Evolutionary conservation across 2,888 invertebrate species (phyloP), one percentile per base, ranked within the genome.

Genomic region (Druceiella hillmani): DNA sequence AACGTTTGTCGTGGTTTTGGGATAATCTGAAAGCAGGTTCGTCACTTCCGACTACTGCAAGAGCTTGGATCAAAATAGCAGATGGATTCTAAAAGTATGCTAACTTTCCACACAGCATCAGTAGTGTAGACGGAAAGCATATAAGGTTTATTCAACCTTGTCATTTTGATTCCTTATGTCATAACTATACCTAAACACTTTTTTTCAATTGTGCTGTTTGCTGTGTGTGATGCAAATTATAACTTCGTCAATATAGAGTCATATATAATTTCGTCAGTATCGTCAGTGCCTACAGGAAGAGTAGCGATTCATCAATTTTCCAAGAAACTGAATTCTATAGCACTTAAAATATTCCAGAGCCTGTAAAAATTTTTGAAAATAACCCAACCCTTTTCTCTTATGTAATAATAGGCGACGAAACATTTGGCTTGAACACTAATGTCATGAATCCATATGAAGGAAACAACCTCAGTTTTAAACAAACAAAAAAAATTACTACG

Each of bases 21-120:
- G 32, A 38, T 34, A 41, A 44, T 20, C 31, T 45, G 24, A 32
- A 38, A 46, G 35, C 36, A 38, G 43, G 34, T 41, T 37, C 29
- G 30, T 28, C 36, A 41, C 35, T 45, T 26, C 42, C 41, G 30
- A 17, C 36, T 15, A 33, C 40, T 28, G 39, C 38, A 27, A 30
- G 33, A 17, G 35, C 33, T 32, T 50, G 47, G 51, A 29, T 33
- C 36, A 40, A 40, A 38, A 47, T 49, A 36, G 47, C 49, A 33
- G 24, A 42, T 37, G 49, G 43, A 31, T 53, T 52, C 36, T 44
- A 48, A 38, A 46, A 40, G 33, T 36, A 43, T 34, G 44, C 49
- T 15, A 50, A 52, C 38, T 53, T 52, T 47, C 52, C 47, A 22
- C 47, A 52, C 44, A 52, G 52, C 38, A 47, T 52, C 32, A 49